Evolutionary conservation across 2,797 vertebrate genomes (phyloP).

Genomic region (Fratercula arctica): DNA sequence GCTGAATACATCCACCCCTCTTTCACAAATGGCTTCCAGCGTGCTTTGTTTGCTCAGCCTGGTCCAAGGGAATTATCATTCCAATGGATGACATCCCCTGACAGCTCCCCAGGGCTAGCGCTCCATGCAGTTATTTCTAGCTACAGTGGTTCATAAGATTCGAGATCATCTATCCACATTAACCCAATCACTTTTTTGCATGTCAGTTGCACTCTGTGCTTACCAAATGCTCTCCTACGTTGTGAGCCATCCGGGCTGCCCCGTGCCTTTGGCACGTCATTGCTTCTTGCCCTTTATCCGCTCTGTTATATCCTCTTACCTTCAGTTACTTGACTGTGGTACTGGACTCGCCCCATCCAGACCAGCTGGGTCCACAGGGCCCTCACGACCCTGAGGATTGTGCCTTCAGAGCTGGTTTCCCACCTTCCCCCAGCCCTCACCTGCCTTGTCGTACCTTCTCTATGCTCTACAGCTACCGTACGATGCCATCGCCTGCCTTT

Average conservation of each 20-base stretch:
- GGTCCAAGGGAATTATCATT: conserved; percentile 2
- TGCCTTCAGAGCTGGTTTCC: neutral
- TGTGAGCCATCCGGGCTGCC: neutral
- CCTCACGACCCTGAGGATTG: rapidly evolving
- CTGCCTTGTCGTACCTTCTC: neutral
- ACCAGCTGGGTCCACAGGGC: neutral
- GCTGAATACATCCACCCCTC: neutral
- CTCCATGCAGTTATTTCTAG: conserved; percentile 19
- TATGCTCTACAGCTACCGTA: neutral
- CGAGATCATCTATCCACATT: neutral
- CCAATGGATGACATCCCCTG: conserved; percentile 20
- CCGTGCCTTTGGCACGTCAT: neutral
- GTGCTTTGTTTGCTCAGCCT: neutral
- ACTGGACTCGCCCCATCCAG: neutral
- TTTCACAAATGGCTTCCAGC: neutral
- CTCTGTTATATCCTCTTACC: neutral
- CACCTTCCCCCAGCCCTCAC: neutral
- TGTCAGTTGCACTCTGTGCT: neutral
- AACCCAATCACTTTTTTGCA: neutral
- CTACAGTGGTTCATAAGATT: neutral
- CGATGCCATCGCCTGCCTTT: neutral
- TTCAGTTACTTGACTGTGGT: neutral
- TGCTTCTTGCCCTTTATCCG: neutral
- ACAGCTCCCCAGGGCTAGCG: conserved; percentile 31
- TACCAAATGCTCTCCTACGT: neutral